Evolutionary conservation across 2,888 invertebrate genomes (phyloP), one percentile per base, ranked within the genome.

Genomic region (Oxytorus armatus): DNA sequence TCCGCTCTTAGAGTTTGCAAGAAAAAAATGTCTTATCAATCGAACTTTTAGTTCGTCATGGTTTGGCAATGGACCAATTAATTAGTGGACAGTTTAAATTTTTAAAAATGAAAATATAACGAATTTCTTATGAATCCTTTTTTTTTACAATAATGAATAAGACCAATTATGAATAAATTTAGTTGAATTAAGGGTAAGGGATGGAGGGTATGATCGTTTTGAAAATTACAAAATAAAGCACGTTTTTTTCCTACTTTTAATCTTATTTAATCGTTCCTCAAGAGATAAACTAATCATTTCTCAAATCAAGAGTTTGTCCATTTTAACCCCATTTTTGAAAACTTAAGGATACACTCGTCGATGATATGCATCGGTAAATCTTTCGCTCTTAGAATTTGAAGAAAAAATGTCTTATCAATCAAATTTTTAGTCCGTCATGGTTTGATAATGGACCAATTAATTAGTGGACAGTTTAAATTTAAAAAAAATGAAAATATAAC

Each of bases 341-440:
- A 25, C n/a, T 51, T n/a, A 8, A 23, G n/a, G 21, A n/a, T 21
- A 5, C 49, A 8, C 18, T 8, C 16, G 14, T 25, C 14, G 16
- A 18, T 65, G 65, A 49, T n/a, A n/a, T 47, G 65, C 47, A 65
- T 44, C 65, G 66, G 14, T n/a, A 66, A 51, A 39, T 51, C 33
- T 66, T 14, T 21, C 51, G 33, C 36, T 66, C 21, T n/a, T n/a
- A 25, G 36, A 23, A 51, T 7, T 44, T 39, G 44, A 23, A 55
- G 63, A 16, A 73, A 49, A 36, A n/a, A 66, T 33, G 18, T 66
- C 10, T 33, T 51, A n/a, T 49, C 33, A 66, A 51, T 49, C 10
- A 36, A 66, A 66, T 21, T 21, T 16, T 51, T 23, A n/a, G 16
- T 3, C 1, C 1, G 18, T 36, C 14, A 8, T 47, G 11, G n/a